Base-by-base conservation (phyloP, 23 tunicate genomes). In the Pegea sp. region DNA sequence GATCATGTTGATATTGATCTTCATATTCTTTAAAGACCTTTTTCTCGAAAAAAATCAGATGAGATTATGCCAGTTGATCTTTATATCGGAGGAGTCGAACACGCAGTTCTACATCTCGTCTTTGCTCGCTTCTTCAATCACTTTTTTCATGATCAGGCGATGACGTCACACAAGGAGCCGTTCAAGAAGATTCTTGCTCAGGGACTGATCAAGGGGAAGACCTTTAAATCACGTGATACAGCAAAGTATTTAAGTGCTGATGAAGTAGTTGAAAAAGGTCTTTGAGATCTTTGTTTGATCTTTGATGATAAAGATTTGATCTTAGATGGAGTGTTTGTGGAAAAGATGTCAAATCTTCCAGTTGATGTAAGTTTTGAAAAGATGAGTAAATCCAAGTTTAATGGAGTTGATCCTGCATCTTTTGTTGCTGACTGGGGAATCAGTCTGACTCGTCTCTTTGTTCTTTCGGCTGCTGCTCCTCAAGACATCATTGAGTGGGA, bases 351-450 rank as follows among this genome's bases (percentile, higher is more conserved):
- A 38, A 38, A 38, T 16, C 46, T 8, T 8, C 46, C 46, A 30
- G 95, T 84, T 22, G 71, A 63, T 5, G 56, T 49, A n/a, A 42
- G 71, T 28, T 73, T 73, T 42, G 76, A 73, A 53, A 84, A 84
- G 42, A 84, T 84, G 95, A 68, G 84, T 57, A 84, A 84, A 32
- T 84, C 95, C 2, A 73, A 73, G 57, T 58, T 73, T 44, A 84
- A 84, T 55, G 95, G 95, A 7, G 76, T 84, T 19, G 95, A 84
- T 27, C 95, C 95, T 0, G 61, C 26, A n/a, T 68, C 68, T 24
- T 73, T 84, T 38, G 76, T 84, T 16, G 30, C 62, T 2, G 95
- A 84, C 61, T 84, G 95, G 95, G 95, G 95, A 58, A 67, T 67
- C 11, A 67, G 66, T 42, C 24, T 84, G 24, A 67, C 95, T 16